Conservation (phyloP, 1,140 invertebrate species). For the Neodiprion pinetum region DNA sequence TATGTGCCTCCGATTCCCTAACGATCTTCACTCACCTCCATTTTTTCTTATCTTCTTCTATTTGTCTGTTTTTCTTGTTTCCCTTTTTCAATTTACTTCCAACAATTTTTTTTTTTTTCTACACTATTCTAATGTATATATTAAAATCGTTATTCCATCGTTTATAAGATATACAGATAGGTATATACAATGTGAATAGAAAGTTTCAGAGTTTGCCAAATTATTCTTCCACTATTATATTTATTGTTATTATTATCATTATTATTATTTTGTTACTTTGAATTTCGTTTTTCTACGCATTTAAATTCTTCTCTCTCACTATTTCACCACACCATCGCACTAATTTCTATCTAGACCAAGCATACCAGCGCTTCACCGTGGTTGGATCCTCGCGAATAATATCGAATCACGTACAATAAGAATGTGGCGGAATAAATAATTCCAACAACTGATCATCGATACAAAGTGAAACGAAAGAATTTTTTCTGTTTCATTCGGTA, state of each 20-base stretch:
- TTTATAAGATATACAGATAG: neutral
- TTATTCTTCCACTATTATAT: conserved; percentile 6
- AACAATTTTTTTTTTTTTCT: conserved; percentile 16
- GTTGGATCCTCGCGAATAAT: neutral
- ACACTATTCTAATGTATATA: neutral
- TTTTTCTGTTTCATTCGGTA: too few species aligned
- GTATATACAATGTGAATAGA: neutral
- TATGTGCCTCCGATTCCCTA: conserved; percentile 42
- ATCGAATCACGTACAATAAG: too few species aligned
- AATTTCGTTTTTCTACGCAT: neutral
- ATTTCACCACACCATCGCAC: conserved; percentile 16
- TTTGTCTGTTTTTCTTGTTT: conserved; percentile 18
- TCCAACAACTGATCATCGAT: too few species aligned
- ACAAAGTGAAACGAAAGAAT: too few species aligned
- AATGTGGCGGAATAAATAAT: too few species aligned
- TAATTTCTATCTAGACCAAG: conserved; percentile 41
- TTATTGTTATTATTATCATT: conserved; percentile 18
- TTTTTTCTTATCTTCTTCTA: conserved; percentile 27
- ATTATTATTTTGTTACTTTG: conserved; percentile 16
- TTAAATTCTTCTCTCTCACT: neutral
- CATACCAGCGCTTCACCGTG: conserved; percentile 34
- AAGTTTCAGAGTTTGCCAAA: neutral
- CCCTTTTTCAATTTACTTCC: conserved; percentile 24
- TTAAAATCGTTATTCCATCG: conserved; percentile 5
- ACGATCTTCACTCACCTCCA: conserved; percentile 47